Evolutionary conservation across 1,140 invertebrate genomes (phyloP).

Genomic region (Bombus difficillimus): DNA sequence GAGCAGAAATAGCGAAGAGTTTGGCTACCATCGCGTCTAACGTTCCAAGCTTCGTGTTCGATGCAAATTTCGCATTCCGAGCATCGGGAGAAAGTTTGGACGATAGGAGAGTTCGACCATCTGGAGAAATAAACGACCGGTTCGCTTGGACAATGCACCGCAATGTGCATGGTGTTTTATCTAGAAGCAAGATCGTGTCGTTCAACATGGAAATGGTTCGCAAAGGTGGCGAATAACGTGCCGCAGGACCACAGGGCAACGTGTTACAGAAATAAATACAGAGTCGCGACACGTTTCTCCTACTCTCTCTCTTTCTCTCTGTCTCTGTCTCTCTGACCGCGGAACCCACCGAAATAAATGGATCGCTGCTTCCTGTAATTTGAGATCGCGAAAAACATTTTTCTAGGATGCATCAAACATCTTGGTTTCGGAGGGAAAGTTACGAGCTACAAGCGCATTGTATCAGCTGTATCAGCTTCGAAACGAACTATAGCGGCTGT

Average conservation of each 20-base stretch:
- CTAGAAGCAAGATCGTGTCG: neutral
- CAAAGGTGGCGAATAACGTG: constrained; percentile 23
- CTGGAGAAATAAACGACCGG: constrained; percentile 38
- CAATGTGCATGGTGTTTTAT: neutral
- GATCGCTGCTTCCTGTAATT: constrained; percentile 65
- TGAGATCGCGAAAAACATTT: constrained; percentile 61
- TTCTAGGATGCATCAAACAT: neutral
- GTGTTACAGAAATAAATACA: constrained; percentile 65
- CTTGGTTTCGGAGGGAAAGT: neutral
- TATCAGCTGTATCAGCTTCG: too few relatives aligned
- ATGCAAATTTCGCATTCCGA: constrained; percentile 29
- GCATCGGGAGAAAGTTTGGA: constrained; percentile 13
- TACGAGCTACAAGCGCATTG: too few relatives aligned
- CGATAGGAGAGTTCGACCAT: constrained; percentile 31
- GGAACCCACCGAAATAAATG: constrained; percentile 62
- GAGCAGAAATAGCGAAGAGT: neutral
- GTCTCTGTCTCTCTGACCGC: neutral
- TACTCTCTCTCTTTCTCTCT: neutral
- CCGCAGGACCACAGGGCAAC: constrained; percentile 25
- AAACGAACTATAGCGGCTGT: too few relatives aligned
- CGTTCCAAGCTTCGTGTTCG: neutral
- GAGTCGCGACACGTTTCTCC: constrained; percentile 40
- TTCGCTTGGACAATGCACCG: constrained; percentile 24
- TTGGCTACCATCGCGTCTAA: neutral
- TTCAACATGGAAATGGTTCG: constrained; percentile 22